Conservation (phyloP, 2,797 vertebrate genomes). For the Notolabrus celidotus region DNA sequence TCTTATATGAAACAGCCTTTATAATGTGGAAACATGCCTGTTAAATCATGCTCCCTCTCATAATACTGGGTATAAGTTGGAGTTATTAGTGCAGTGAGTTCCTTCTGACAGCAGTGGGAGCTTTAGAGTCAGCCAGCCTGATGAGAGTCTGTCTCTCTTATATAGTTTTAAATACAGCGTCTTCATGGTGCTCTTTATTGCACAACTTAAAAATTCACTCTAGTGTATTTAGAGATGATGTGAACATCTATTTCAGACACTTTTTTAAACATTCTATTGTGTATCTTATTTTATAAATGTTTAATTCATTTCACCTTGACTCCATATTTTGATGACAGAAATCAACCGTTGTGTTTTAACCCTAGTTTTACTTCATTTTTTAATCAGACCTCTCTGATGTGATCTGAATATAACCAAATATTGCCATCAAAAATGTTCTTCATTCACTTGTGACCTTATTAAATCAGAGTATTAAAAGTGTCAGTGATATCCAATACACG, state of each 20-base stretch:
- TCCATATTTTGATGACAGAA: slow-evolving; percentile 27
- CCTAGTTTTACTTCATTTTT: slow-evolving; percentile 3
- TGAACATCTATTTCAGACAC: slow-evolving; percentile 81
- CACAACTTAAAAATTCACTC: neutral
- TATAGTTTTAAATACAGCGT: slow-evolving; percentile 16
- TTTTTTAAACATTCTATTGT: neutral
- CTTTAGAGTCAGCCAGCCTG: slow-evolving; percentile 69
- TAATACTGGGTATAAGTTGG: slow-evolving; percentile 20
- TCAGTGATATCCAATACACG: too few relatives aligned
- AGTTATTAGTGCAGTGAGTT: slow-evolving; percentile 71
- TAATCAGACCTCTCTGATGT: too few relatives aligned
- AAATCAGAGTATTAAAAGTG: too few relatives aligned
- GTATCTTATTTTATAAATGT: neutral
- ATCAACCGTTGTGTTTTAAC: too few relatives aligned
- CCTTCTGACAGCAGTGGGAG: slow-evolving; percentile 83
- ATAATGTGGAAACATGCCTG: slow-evolving; percentile 6
- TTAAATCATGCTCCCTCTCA: slow-evolving; percentile 29
- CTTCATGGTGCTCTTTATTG: slow-evolving; percentile 8
- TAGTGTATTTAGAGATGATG: neutral
- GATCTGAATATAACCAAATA: too few relatives aligned
- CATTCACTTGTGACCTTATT: too few relatives aligned
- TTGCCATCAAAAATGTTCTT: too few relatives aligned
- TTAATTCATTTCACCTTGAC: slow-evolving; percentile 1
- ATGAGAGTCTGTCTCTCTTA: slow-evolving; percentile 32
- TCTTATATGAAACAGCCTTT: slow-evolving; percentile 31